phyloP scores from a whole-genome alignment of 2,113 vertebrate species.

The Proteles cristata region DNA sequence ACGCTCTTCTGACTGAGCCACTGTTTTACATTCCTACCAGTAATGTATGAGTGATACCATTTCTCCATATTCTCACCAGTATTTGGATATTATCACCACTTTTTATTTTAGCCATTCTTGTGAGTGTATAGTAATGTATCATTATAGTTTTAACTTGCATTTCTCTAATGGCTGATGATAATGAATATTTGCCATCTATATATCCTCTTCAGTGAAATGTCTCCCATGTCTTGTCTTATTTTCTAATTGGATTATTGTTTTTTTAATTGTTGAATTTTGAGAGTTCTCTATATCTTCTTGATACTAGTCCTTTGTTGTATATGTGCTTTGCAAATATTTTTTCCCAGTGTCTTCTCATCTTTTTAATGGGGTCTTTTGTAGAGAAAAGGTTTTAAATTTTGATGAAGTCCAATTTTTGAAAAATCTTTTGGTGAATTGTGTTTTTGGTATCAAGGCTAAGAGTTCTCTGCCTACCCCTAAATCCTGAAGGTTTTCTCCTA shows the following conservation, averaged over 20 bases:
- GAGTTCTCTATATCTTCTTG: not conserved
- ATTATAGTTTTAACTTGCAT: not conserved
- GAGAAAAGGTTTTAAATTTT: not conserved
- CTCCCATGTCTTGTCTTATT: not conserved
- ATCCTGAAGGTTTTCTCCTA: not conserved
- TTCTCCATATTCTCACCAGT: not conserved
- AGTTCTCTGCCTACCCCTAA: not conserved
- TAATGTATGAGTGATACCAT: not conserved
- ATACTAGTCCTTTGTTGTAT: not conserved
- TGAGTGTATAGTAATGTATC: not conserved
- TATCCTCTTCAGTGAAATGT: not conserved
- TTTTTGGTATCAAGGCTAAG: not conserved
- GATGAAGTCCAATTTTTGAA: not conserved
- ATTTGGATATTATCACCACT: not conserved
- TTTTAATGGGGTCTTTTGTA: not conserved
- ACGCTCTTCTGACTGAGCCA: too few species aligned
- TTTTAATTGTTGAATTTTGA: not conserved
- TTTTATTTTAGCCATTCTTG: not conserved
- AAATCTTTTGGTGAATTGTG: not conserved
- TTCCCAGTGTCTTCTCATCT: not conserved
- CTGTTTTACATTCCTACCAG: not conserved
- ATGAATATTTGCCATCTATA: not conserved
- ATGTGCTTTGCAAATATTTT: not conserved
- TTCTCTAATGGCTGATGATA: not conserved
- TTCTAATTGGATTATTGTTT: not conserved